A percentile compares a stretch with the other conserved stretches of the same genome.
These are phyloP conservation scores for Chelon auratus DNA, from an alignment of 2,797 vertebrate genomes.

Conservation along the genomic window DNA sequence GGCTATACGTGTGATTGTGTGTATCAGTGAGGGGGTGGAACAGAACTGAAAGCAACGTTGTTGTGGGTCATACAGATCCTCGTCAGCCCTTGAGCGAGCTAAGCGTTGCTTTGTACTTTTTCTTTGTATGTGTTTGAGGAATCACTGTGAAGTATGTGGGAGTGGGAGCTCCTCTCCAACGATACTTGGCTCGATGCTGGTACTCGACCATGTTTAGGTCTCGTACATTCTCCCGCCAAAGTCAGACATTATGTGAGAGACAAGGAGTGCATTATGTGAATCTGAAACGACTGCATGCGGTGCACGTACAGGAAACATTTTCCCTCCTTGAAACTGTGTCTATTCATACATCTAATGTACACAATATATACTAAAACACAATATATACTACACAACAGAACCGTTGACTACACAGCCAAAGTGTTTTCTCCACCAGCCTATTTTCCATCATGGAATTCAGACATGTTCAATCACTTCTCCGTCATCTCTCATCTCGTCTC, in stretches of 20 bases:
- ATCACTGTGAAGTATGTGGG: constrained; percentile 56
- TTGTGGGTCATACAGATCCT: constrained; percentile 57
- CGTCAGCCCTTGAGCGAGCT: constrained; percentile 43
- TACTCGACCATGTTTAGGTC: constrained; percentile 51
- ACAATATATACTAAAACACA: too few relatives aligned
- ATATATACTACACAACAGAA: not conserved
- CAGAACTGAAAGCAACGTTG: constrained; percentile 45
- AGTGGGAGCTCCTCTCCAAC: constrained; percentile 61
- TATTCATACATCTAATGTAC: not conserved
- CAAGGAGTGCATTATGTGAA: constrained; percentile 56
- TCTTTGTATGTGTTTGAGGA: constrained; percentile 35
- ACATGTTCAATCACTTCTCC: constrained; percentile 37
- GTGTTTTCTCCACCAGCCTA: not conserved
- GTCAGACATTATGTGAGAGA: constrained; percentile 45
- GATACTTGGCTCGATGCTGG: constrained; percentile 52
- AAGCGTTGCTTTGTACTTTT: constrained; percentile 59
- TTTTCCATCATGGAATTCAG: constrained; percentile 34
- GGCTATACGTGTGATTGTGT: constrained; percentile 30
- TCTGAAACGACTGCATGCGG: constrained; percentile 33
- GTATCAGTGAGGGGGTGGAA: constrained; percentile 47
- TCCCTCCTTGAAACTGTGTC: constrained; percentile 17
- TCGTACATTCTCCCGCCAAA: constrained; percentile 23
- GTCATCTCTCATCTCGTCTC: constrained; percentile 46
- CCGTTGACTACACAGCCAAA: not conserved
- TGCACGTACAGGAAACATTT: constrained; percentile 27